These are phyloP conservation scores for Pelobates fuscus DNA, from an alignment of 2,113 vertebrate species.

Conservation along the genomic window DNA sequence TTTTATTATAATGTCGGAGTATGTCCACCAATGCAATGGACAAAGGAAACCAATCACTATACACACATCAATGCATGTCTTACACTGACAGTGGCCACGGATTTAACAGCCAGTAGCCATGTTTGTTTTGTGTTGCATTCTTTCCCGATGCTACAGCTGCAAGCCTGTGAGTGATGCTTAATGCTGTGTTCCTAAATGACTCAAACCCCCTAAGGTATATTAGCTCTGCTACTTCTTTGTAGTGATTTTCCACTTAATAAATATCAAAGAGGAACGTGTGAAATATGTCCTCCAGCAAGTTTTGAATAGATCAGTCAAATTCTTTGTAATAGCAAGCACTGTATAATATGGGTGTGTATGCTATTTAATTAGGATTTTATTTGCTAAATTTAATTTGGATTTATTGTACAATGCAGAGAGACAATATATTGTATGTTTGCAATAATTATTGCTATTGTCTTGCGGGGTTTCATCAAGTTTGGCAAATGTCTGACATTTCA, in stretches of 20 bases:
- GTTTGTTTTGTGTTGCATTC: neutral
- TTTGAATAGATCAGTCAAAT: neutral
- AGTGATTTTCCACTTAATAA: conserved; percentile 1
- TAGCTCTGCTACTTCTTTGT: neutral
- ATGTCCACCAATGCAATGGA: no score
- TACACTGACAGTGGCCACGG: neutral
- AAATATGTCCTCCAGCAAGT: conserved; percentile 9
- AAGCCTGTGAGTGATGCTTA: neutral
- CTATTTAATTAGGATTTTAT: neutral
- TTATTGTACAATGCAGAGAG: neutral
- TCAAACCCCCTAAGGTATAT: conserved; percentile 7
- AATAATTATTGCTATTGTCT: no score
- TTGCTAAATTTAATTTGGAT: neutral
- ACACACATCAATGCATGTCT: no score
- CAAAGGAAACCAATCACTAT: no score
- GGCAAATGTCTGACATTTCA: no score
- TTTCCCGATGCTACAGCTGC: neutral
- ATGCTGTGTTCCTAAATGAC: neutral
- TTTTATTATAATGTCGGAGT: no score
- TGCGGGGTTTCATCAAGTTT: no score
- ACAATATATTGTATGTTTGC: neutral
- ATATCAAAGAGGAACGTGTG: conserved; percentile 16
- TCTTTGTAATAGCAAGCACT: neutral
- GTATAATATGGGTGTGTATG: neutral
- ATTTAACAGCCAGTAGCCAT: neutral